Percentiles rank a stretch among this genome's conserved stretches.
Conservation (phyloP, 2,888 invertebrate genomes). For the Bombyx huttoni region DNA sequence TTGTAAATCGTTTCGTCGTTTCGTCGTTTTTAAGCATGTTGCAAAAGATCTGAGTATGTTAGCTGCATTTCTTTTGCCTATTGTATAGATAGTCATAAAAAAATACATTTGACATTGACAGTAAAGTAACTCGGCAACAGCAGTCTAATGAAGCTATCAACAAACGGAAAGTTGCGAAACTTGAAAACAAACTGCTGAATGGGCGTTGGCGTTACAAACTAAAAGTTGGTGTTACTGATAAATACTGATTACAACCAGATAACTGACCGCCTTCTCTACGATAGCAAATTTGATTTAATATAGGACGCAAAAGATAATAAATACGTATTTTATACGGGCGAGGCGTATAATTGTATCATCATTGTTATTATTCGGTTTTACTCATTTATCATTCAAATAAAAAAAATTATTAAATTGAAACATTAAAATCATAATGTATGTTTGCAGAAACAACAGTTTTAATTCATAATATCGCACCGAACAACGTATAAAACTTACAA, state of each 20-base stretch:
- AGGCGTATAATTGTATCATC: not conserved
- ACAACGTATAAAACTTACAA: conserved; percentile 5
- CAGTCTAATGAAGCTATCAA: conserved; percentile 1
- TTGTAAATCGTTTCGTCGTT: too few relatives aligned
- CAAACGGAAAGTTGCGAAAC: conserved; percentile 4
- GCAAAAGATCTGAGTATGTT: too few relatives aligned
- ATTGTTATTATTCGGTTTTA: not conserved
- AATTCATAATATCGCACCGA: conserved; percentile 25
- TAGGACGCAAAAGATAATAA: not conserved
- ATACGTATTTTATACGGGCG: not conserved
- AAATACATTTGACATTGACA: not conserved
- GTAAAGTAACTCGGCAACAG: not conserved
- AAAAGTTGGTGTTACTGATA: conserved; percentile 29
- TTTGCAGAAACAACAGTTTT: conserved; percentile 14
- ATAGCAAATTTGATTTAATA: conserved; percentile 3
- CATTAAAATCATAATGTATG: not conserved
- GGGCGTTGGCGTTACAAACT: conserved; percentile 45
- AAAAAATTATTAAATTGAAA: not conserved
- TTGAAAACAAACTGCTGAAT: conserved; percentile 39
- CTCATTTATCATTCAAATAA: not conserved
- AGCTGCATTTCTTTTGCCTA: too few relatives aligned
- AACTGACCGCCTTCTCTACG: conserved; percentile 17
- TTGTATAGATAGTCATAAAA: not conserved
- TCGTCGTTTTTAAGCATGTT: too few relatives aligned
- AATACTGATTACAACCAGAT: conserved; percentile 49